Base-by-base conservation (phyloP, 2,888 invertebrate species). In the Reticulitermes lucifugus region DNA sequence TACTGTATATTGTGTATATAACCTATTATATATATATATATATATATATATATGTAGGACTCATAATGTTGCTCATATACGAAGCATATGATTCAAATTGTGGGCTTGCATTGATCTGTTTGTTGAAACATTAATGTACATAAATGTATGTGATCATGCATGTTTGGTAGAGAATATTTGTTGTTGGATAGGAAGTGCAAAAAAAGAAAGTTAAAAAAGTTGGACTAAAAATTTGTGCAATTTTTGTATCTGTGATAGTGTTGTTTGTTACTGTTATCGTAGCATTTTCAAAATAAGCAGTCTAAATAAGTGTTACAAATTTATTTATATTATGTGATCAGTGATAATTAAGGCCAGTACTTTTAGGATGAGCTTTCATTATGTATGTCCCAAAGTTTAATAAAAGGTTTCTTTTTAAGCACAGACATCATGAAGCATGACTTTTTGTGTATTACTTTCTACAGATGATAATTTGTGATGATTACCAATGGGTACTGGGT, bases 241-340 rank as follows among this genome's bases (percentile, higher is more conserved):
- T 60, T 80, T 80, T 59, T 80, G 60, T 80, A 55, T 80, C 80
- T 80, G 80, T 80, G 80, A 80, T 80, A 80, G 80, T 80, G 60
- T 80, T 60, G 80, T 55, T 80, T 65, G 65, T 65, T 65, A 65
- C n/a, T n/a, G 65, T 65, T 65, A n/a, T 65, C 65, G n/a, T 65
- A 65, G n/a, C 65, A n/a, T 65, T 65, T n/a, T 65, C 65, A 60
- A 60, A 60, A 60, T 60, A 60, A 60, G 60, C 21, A 65, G 65
- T 65, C 6, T n/a, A 65, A 25, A n/a, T 65, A 65, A 65, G n/a
- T 25, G 6, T n/a, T 12, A 65, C 25, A n/a, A n/a, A 65, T 65
- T 18, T 65, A 65, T 25, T 65, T 65, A 25, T 65, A 65, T n/a
- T 65, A 65, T n/a, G n/a, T 25, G n/a, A 60, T 60, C 9, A 14